Evolutionary conservation across 2,113 vertebrate species (phyloP).

Genomic region (Alaudala cheleensis): DNA sequence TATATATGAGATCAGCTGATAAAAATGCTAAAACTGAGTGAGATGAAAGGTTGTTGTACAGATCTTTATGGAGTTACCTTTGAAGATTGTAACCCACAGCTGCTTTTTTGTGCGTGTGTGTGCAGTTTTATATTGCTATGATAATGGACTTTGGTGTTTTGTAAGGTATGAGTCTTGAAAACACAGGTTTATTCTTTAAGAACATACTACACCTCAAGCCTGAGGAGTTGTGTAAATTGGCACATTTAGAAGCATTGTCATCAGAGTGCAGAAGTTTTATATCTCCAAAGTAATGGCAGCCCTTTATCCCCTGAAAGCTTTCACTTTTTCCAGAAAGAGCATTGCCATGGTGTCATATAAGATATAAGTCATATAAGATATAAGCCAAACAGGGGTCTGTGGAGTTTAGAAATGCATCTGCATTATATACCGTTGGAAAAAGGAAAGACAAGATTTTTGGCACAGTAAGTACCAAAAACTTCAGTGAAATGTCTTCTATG

Average conservation of each 20-base stretch:
- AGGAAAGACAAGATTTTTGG: background rate
- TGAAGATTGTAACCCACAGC: background rate
- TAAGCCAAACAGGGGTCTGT: background rate
- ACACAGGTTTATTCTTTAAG: background rate
- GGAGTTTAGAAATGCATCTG: too few relatives aligned
- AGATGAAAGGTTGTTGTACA: background rate
- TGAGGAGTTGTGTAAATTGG: background rate
- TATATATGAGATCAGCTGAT: background rate
- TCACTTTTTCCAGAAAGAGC: background rate
- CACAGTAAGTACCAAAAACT: background rate
- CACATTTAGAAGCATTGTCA: background rate
- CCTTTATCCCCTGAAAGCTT: background rate
- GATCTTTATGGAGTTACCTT: background rate
- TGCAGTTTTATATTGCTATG: background rate
- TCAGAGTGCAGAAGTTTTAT: background rate
- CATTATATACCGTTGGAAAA: background rate
- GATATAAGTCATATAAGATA: background rate
- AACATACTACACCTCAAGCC: background rate
- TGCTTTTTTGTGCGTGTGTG: background rate
- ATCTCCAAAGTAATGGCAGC: background rate
- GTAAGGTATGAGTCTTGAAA: background rate
- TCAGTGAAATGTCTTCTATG: background rate
- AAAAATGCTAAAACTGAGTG: background rate
- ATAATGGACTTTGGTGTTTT: background rate
- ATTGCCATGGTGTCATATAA: background rate